Evolutionary conservation across 1,140 invertebrate species (phyloP), one percentile per base, ranked within the genome.

Genomic region (Bombus affinis): DNA sequence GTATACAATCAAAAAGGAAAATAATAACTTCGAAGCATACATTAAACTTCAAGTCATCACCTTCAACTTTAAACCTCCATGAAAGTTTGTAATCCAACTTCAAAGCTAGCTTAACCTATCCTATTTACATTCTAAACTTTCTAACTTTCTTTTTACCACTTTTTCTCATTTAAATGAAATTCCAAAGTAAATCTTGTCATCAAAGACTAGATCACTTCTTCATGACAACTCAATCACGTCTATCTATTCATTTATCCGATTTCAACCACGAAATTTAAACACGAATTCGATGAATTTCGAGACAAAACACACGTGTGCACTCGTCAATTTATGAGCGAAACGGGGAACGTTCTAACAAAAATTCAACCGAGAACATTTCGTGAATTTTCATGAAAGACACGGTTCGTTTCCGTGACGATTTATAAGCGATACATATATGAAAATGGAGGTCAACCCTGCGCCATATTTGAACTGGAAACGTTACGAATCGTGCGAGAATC

Each of bases 401-500:
- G 47, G 65, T 10, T 53, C n/a, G 79, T 71, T 62, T 59, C 70
- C 28, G 6, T n/a, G 25, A 42, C 37, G n/a, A 66, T 79, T 79
- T 79, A 68, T 76, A 59, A 25, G 25, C 35, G 53, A 76, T 76
- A 35, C n/a, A n/a, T 76, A 35, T 39, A 76, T 76, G 25, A 35
- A 12, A 28, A 35, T 35, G 15, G 47, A 25, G 28, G 42, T 73
- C 6, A 32, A 25, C 13, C 53, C 35, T 5, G 32, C 74, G 53
- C 35, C 74, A 76, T 76, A 59, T 76, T 76, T 59, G 74, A 76
- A 12, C 28, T n/a, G 15, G 35, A 32, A 73, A 81, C 8, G 47
- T 59, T 73, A 62, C 79, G 47, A 73, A 53, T 62, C n/a, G 25
- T 28, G 70, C 70, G 62, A 78, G 79, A 32, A 81, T 35, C 37